Evolutionary conservation across 2,888 invertebrate species (phyloP).

Genomic region (Dorcus hopei): DNA sequence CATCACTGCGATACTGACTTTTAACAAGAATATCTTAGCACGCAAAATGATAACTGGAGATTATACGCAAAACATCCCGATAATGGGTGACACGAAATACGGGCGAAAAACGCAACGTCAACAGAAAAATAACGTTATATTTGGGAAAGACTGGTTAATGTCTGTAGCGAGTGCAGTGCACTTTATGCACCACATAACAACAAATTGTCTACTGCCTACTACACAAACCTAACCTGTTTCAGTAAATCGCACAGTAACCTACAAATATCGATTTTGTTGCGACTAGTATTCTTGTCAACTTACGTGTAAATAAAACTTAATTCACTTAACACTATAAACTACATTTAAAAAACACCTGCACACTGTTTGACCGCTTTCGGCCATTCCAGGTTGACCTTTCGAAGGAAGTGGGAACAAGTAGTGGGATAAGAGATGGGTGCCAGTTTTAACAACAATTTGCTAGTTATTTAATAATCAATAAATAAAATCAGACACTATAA

Average conservation of each 20-base stretch:
- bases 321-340: slow-evolving; percentile 38
- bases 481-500: not conserved
- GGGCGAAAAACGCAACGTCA: slow-evolving; percentile 27
- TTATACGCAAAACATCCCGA: not conserved
- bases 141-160: slow-evolving; percentile 39
- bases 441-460: not conserved
- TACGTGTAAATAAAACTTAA: slow-evolving; percentile 27
- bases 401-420: slow-evolving; percentile 47
- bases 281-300: slow-evolving; percentile 18
- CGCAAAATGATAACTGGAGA: not conserved
- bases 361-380: slow-evolving; percentile 51
- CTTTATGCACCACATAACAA: slow-evolving; percentile 47
- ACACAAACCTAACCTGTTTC: slow-evolving; percentile 26
- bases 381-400: slow-evolving; percentile 51
- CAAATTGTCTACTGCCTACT: slow-evolving; percentile 33
- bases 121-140: slow-evolving; percentile 34
- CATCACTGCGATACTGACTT: slow-evolving; percentile 34
- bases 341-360: slow-evolving; percentile 50
- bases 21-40: not conserved
- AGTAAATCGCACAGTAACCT: slow-evolving; percentile 2
- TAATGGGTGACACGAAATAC: no score
- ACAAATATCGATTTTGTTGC: slow-evolving; percentile 13
- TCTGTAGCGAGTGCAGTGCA: slow-evolving; percentile 41
- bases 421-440: slow-evolving; percentile 28
- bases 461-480: slow-evolving; percentile 1